Evolutionary conservation across 2,797 vertebrate genomes (phyloP).

Genomic region (Dallia pectoralis): DNA sequence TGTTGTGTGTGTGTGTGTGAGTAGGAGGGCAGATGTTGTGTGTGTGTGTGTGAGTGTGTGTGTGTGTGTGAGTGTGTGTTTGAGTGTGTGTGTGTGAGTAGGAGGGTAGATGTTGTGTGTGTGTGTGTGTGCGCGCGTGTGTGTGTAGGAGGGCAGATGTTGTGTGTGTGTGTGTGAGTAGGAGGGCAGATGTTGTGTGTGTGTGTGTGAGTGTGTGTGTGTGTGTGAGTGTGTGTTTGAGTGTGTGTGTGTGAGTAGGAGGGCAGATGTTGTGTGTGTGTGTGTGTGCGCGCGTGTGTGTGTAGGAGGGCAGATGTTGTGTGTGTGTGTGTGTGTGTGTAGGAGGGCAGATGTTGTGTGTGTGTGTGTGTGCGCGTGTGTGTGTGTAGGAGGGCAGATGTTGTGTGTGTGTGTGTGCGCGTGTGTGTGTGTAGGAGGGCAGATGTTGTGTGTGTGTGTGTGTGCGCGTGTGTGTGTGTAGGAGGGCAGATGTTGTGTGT

Average conservation of each 20-base stretch:
- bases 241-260: too few relatives aligned
- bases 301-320: too few relatives aligned
- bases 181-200: slow-evolving; percentile 16
- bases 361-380: slow-evolving; percentile 14
- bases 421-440: slow-evolving; percentile 15
- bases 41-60: slow-evolving; percentile 35
- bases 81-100: too few relatives aligned
- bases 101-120: slow-evolving; percentile 31
- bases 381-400: slow-evolving; percentile 2
- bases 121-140: not conserved
- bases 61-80: too few relatives aligned
- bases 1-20: slow-evolving; percentile 27
- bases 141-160: too few relatives aligned
- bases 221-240: too few relatives aligned
- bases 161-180: slow-evolving; percentile 25
- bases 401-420: slow-evolving; percentile 38
- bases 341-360: not conserved
- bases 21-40: slow-evolving; percentile 8
- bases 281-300: slow-evolving; percentile 1
- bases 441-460: slow-evolving; percentile 33
- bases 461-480: slow-evolving; percentile 24
- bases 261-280: slow-evolving; percentile 31
- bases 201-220: slow-evolving; percentile 32
- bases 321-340: slow-evolving; percentile 27
- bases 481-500: slow-evolving; percentile 31